Conservation (phyloP, 1,140 invertebrate species). For the Conopomorpha cramerella region DNA sequence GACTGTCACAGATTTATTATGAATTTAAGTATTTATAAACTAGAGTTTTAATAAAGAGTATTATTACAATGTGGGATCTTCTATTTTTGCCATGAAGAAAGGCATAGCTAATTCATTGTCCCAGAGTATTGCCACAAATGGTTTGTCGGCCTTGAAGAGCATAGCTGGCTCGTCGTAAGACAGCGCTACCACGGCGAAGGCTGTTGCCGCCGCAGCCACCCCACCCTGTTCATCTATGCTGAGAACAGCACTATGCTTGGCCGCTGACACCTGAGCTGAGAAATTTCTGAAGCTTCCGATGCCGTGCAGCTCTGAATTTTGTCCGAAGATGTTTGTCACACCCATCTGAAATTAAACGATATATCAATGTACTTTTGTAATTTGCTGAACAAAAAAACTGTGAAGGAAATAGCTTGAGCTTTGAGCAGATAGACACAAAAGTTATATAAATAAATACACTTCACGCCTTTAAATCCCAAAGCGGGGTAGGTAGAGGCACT, state of each 20-base stretch:
- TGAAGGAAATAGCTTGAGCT: no score
- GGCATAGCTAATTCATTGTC: constrained; percentile 33
- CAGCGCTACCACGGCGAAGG: constrained; percentile 62
- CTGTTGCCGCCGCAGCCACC: constrained; percentile 69
- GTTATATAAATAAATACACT: no score
- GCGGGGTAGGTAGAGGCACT: no score
- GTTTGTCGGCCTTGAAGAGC: constrained; percentile 65
- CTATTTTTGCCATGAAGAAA: constrained; percentile 46
- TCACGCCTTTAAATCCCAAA: no score
- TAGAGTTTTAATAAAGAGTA: no score
- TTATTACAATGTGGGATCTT: no score
- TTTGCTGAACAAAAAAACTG: no score
- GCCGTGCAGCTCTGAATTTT: constrained; percentile 59
- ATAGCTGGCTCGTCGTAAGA: constrained; percentile 55
- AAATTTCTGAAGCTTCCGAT: constrained; percentile 25
- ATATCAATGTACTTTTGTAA: no score
- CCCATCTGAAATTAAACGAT: constrained; percentile 61
- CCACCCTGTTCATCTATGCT: constrained; percentile 75
- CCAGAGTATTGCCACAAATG: constrained; percentile 64
- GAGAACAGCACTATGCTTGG: constrained; percentile 72
- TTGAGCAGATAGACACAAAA: no score
- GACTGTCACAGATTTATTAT: not conserved
- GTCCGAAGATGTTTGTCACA: constrained; percentile 65
- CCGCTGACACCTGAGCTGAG: constrained; percentile 58
- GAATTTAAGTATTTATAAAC: not conserved